These are phyloP conservation scores for Phyllostomus discolor DNA, from an alignment of 2,113 vertebrate species.

Conservation along the genomic window DNA sequence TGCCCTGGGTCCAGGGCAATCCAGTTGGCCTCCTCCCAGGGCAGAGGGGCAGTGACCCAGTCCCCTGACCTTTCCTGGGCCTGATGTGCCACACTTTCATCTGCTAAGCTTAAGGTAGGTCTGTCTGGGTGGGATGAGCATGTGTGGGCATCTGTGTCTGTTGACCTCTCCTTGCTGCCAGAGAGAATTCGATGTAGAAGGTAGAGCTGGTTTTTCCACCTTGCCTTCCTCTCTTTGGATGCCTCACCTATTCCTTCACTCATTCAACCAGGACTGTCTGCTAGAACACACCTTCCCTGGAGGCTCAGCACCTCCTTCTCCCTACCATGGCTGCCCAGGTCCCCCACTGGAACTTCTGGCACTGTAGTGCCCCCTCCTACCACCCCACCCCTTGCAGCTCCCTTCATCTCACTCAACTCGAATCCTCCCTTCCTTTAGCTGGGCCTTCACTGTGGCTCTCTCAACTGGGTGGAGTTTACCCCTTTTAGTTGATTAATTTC, in stretches of 20 bases:
- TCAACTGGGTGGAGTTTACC: not conserved
- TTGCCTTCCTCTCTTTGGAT: not conserved
- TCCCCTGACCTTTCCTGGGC: not conserved
- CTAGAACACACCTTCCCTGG: not conserved
- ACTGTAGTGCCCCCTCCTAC: rapidly evolving
- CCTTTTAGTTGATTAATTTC: not conserved
- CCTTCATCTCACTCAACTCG: not conserved
- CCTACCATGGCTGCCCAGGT: not conserved
- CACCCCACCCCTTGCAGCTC: not conserved
- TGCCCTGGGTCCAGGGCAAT: not conserved
- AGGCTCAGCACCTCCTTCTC: not conserved
- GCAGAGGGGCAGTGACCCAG: not conserved
- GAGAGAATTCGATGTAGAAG: not conserved
- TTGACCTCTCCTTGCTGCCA: not conserved
- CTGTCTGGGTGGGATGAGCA: rapidly evolving
- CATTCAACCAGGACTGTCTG: not conserved
- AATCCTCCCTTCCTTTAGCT: not conserved
- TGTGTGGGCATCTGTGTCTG: not conserved
- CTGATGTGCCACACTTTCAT: not conserved
- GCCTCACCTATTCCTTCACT: not conserved
- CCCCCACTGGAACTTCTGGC: too few relatives aligned
- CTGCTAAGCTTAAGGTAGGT: not conserved
- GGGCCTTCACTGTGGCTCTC: not conserved
- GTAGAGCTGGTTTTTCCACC: not conserved
- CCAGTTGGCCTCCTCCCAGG: not conserved